A percentile compares a stretch with the other conserved stretches of the same genome.
phyloP scores from a whole-genome alignment of 1,140 invertebrate species.

The Charaxes varanes region DNA sequence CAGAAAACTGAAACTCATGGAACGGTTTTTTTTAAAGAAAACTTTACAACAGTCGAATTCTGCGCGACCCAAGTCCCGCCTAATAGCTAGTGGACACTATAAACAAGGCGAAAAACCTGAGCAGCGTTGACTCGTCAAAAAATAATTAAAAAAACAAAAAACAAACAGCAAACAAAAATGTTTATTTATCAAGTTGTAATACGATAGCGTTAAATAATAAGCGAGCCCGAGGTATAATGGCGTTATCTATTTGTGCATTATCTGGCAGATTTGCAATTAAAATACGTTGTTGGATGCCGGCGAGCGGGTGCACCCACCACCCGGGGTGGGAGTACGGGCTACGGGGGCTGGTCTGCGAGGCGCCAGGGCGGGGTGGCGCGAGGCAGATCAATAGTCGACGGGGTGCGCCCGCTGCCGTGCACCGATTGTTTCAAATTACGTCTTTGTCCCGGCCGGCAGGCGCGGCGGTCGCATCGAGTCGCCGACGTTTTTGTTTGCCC shows the following conservation, averaged over 20 bases:
- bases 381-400: constrained; percentile 68
- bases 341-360: constrained; percentile 22
- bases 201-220: constrained; percentile 62
- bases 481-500: constrained; percentile 61
- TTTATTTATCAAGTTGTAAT: constrained; percentile 24
- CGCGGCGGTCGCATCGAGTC: constrained; percentile 63
- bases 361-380: constrained; percentile 29
- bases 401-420: constrained; percentile 54
- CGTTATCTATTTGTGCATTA: constrained; percentile 72
- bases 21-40: too few species aligned
- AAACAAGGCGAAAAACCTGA: too few species aligned
- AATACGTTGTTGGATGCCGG: constrained; percentile 59
- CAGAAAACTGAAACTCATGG: too few species aligned
- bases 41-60: too few species aligned
- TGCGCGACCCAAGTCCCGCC: too few species aligned
- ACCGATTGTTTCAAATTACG: constrained; percentile 72
- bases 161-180: constrained; percentile 5
- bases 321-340: too few species aligned
- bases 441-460: constrained; percentile 63
- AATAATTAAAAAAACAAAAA: too few species aligned
- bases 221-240: constrained; percentile 62
- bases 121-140: too few species aligned
- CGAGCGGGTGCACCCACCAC: too few species aligned
- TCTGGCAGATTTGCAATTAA: constrained; percentile 73
- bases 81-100: too few species aligned